Evolutionary conservation across 2,888 invertebrate genomes (phyloP), one percentile per base, ranked within the genome.

Genomic region (Machimus rusticus): DNA sequence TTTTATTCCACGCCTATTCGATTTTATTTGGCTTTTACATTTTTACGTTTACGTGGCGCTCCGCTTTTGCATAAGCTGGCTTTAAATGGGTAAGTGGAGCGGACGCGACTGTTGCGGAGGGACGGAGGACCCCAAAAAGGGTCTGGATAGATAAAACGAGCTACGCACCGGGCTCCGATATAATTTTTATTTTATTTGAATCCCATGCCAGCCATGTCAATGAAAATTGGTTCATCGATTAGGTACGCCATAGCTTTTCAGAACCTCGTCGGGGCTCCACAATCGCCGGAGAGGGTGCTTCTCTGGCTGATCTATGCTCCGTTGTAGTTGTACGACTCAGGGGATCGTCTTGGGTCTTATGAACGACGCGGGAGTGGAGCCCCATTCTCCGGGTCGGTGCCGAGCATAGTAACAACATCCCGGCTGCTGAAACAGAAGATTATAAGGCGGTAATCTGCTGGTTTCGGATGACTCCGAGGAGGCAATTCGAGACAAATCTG

Each of bases 11-110:
- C 43, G 78, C 78, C 78, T 78, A 39, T 78, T 78, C 78, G 78
- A 78, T 78, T 78, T 78, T 78, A 78, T 78, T 78, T 78, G 78
- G 78, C 78, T 78, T 78, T 78, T 78, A 78, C 78, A 78, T 39
- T 78, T 78, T 78, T 78, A 78, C 23, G 78, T 78, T 78, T 78
- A 78, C 43, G 37, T 78, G 37, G 78, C 43, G 66, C 12, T 78
- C 43, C 43, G 14, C 23, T 78, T 46, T 78, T 78, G 78, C 78
- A 78, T 78, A 78, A 78, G 78, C 23, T n/a, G 19, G 43, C 43
- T 46, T 46, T 46, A 14, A 46, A 4, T n/a, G 23, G 37, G 43
- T 12, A 23, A 9, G 43, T 14, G 43, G 23, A 19, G 4, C 16
- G 14, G 12, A 14, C n/a, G n/a, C 51, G 66, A 28, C 66, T 12